Conservation (phyloP, 2,888 invertebrate species). For the Caenorhabditis sp. region DNA sequence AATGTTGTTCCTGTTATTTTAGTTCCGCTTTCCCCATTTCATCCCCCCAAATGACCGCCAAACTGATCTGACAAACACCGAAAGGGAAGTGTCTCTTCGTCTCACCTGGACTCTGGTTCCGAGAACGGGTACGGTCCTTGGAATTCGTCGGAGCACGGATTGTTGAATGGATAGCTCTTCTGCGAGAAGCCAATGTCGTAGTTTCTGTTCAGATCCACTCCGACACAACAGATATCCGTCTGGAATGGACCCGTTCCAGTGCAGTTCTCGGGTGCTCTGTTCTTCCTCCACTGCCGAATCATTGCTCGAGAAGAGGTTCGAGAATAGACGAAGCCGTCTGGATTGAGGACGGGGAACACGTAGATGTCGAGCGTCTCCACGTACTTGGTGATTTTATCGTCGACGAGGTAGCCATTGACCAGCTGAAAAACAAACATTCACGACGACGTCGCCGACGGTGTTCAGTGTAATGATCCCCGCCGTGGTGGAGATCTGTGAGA, state of each 20-base stretch:
- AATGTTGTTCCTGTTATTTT: not conserved
- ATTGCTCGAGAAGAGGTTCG: conserved; percentile 65
- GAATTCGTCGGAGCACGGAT: conserved; percentile 82
- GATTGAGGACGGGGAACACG: conserved; percentile 81
- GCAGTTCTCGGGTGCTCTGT: conserved; percentile 79
- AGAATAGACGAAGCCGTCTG: conserved; percentile 81
- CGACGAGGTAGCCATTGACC: conserved; percentile 73
- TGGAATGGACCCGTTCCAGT: conserved; percentile 75
- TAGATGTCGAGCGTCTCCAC: conserved; percentile 78
- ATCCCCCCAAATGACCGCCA: not conserved
- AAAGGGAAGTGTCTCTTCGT: conserved; percentile 63
- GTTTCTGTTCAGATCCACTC: conserved; percentile 82
- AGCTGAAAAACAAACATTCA: conserved; percentile 57
- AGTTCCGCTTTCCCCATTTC: too few species aligned
- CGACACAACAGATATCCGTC: conserved; percentile 76
- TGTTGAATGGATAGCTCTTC: conserved; percentile 79
- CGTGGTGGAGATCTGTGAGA: not conserved
- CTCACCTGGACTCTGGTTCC: conserved; percentile 80
- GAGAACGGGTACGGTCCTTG: conserved; percentile 81
- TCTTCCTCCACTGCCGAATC: conserved; percentile 82
- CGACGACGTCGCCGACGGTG: too few species aligned
- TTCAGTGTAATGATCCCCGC: not conserved
- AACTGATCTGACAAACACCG: not conserved
- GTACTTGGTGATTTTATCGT: conserved; percentile 75
- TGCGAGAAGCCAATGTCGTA: conserved; percentile 79